phyloP scores from a whole-genome alignment of 2,113 vertebrate species.

The Acinonyx jubatus region DNA sequence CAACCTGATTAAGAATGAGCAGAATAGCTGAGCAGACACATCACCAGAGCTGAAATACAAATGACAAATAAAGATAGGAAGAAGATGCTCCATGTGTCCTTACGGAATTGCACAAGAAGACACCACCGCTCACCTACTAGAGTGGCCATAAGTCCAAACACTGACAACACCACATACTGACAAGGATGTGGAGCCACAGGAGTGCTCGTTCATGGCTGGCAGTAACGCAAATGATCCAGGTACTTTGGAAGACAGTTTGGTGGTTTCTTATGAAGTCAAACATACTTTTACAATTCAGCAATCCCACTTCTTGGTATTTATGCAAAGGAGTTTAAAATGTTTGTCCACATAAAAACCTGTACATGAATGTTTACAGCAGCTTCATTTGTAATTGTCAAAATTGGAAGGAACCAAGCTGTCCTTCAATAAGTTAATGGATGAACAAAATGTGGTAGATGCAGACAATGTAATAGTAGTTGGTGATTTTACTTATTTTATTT shows the following conservation, averaged over 20 bases:
- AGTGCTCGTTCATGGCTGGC: too few relatives aligned
- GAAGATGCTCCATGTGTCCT: neutral
- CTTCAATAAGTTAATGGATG: neutral
- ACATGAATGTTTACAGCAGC: neutral
- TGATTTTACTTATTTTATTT: too few relatives aligned
- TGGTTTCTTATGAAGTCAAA: neutral
- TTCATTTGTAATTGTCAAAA: neutral
- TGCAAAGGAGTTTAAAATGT: neutral
- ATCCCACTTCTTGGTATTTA: neutral
- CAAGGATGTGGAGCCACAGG: neutral
- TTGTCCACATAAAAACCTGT: neutral
- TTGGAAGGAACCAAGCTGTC: neutral
- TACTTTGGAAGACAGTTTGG: neutral
- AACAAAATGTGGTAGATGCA: too few relatives aligned
- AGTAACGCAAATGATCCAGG: neutral
- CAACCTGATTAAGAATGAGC: neutral
- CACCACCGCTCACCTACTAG: neutral
- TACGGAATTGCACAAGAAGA: neutral
- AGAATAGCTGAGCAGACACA: neutral
- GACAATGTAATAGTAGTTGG: too few relatives aligned
- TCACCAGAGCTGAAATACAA: neutral
- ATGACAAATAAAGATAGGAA: neutral
- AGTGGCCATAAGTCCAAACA: neutral
- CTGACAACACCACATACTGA: too few relatives aligned
- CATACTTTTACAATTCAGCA: neutral